Evolutionary conservation across 2,113 vertebrate species (phyloP).

Genomic region (human): DNA sequence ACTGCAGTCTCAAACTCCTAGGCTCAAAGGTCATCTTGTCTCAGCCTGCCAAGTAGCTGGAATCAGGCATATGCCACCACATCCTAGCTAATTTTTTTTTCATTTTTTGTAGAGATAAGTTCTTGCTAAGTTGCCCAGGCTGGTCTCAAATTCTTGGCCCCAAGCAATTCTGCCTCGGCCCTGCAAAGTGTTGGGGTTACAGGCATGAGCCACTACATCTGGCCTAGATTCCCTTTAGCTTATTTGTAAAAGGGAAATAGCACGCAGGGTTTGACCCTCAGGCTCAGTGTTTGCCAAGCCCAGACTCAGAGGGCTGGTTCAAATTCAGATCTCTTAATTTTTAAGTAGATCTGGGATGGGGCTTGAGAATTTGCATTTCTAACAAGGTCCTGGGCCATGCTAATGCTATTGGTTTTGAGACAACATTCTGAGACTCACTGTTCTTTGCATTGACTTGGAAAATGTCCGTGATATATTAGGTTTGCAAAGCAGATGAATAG

Average conservation of each 20-base stretch:
- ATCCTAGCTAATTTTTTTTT: no score
- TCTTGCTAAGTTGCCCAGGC: no score
- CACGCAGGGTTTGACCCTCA: neutral
- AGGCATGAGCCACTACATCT: neutral
- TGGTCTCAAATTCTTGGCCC: no score
- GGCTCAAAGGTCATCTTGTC: no score
- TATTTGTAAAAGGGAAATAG: neutral
- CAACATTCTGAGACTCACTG: neutral
- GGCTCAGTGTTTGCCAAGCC: neutral
- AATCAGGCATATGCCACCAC: no score
- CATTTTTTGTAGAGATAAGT: no score
- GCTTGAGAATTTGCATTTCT: neutral
- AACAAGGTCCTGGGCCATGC: no score
- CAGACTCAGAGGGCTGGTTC: neutral
- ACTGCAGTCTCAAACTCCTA: no score
- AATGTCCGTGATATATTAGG: neutral
- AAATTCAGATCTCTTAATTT: neutral
- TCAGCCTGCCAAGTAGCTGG: no score
- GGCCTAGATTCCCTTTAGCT: neutral
- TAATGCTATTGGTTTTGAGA: neutral
- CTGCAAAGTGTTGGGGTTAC: no score
- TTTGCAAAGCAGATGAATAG: constrained; percentile 77
- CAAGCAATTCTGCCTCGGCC: no score
- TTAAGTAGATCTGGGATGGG: neutral
- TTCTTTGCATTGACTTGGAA: neutral